Conservation (phyloP, 2,113 vertebrate genomes). For the Prunella himalayana region DNA sequence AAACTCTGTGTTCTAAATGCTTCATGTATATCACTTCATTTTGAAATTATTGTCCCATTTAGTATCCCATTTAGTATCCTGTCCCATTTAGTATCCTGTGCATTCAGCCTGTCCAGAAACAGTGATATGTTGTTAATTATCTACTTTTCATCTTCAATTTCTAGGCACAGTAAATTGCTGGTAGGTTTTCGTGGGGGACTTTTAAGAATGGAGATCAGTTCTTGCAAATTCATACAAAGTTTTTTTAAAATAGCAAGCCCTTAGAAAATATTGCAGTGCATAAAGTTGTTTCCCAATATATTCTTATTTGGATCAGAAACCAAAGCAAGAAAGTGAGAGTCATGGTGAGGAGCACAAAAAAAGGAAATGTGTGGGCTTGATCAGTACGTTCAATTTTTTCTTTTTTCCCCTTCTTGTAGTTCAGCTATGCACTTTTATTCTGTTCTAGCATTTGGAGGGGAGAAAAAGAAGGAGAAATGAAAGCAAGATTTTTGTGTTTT, state of each 20-base stretch:
- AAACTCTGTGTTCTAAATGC: not conserved
- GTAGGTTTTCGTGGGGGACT: not conserved
- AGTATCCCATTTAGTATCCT: not conserved
- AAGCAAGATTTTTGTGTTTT: not conserved
- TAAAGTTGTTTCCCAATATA: not conserved
- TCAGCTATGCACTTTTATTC: not conserved
- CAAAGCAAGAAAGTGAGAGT: not conserved
- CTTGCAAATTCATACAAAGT: not conserved
- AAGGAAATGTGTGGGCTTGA: not conserved
- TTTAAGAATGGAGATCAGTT: not conserved
- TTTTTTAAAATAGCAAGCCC: not conserved
- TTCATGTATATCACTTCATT: not conserved
- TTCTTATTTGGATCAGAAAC: not conserved
- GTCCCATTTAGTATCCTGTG: not conserved
- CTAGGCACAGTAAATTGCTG: not conserved
- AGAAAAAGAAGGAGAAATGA: not conserved
- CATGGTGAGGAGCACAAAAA: not conserved
- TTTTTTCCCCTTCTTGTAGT: not conserved
- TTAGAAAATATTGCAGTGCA: not conserved
- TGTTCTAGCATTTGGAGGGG: not conserved
- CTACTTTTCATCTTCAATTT: not conserved
- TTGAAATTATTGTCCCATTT: not conserved
- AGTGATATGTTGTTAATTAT: not conserved
- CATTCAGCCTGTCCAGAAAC: not conserved
- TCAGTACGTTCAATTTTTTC: not conserved